Percentiles rank a stretch among this genome's conserved stretches.
These are phyloP conservation scores for Sorex fumeus DNA, from an alignment of 2,113 vertebrate species.

Conservation along the genomic window DNA sequence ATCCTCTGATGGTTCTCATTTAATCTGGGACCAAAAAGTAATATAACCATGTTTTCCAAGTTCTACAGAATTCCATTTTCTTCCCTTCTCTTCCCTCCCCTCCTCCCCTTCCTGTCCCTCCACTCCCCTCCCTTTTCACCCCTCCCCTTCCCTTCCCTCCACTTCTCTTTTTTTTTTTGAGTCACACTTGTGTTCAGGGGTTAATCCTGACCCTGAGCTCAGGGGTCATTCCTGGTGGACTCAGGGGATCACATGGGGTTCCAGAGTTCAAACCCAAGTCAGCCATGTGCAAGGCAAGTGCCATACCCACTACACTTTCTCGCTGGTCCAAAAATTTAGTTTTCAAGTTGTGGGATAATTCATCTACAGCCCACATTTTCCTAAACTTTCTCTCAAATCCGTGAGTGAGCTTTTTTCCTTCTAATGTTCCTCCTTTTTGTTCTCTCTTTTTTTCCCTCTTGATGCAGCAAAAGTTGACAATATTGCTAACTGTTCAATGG, in stretches of 20 bases:
- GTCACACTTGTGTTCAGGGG: too few relatives aligned
- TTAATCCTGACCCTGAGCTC: too few relatives aligned
- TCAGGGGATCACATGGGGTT: too few relatives aligned
- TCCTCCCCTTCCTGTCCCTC: too few relatives aligned
- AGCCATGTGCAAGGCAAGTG: too few relatives aligned
- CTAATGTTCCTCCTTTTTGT: background rate
- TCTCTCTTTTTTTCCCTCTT: background rate
- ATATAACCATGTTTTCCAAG: background rate
- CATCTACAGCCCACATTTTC: background rate
- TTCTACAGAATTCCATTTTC: conserved; percentile 2
- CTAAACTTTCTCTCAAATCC: background rate
- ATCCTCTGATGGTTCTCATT: conserved; percentile 24
- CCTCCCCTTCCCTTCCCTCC: too few relatives aligned
- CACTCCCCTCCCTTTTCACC: too few relatives aligned
- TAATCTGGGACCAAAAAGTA: conserved; percentile 13
- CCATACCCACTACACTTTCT: too few relatives aligned
- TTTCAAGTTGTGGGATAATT: conserved; percentile 14
- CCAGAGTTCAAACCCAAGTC: too few relatives aligned
- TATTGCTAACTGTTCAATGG: background rate
- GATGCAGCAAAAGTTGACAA: background rate
- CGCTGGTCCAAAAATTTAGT: background rate
- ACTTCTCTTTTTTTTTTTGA: too few relatives aligned
- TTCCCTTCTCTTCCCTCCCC: too few relatives aligned
- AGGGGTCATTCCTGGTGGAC: too few relatives aligned
- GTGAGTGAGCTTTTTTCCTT: background rate